Conservation (phyloP, 2,797 vertebrate species). For the Pipistrellus pygmaeus region DNA sequence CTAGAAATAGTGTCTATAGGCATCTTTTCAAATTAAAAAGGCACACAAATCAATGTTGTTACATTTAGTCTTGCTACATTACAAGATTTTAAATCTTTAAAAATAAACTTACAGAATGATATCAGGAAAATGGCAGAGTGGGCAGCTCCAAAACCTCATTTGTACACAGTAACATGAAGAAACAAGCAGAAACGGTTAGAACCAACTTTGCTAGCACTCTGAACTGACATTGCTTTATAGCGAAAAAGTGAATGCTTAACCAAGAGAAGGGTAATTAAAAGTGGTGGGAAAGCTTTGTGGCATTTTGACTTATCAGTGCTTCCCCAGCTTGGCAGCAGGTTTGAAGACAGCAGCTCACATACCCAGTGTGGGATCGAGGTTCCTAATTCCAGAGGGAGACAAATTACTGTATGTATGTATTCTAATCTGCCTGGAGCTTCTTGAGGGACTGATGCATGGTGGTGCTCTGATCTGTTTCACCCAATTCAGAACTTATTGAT, state of each 20-base stretch:
- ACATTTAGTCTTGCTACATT: neutral
- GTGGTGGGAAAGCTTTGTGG: neutral
- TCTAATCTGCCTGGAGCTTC: neutral
- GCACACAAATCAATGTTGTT: neutral
- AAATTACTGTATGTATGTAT: neutral
- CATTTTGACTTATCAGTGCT: neutral
- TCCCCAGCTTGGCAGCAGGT: neutral
- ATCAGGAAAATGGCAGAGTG: neutral
- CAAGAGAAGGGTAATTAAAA: neutral
- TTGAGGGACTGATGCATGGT: neutral
- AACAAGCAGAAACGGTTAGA: neutral
- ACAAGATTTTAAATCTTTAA: conserved; percentile 49
- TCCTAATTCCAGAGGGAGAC: neutral
- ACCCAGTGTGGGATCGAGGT: neutral
- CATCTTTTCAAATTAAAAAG: conserved; percentile 50
- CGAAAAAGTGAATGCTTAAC: neutral
- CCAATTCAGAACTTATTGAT: neutral
- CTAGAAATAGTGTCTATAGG: neutral
- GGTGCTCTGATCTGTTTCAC: neutral
- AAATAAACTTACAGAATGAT: neutral
- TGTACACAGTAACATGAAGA: neutral
- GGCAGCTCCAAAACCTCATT: neutral
- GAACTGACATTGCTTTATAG: neutral
- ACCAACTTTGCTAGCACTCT: neutral
- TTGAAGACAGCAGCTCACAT: neutral